Evolutionary conservation across 2,797 vertebrate species (phyloP).

Genomic region (Pelobates cultripes): DNA sequence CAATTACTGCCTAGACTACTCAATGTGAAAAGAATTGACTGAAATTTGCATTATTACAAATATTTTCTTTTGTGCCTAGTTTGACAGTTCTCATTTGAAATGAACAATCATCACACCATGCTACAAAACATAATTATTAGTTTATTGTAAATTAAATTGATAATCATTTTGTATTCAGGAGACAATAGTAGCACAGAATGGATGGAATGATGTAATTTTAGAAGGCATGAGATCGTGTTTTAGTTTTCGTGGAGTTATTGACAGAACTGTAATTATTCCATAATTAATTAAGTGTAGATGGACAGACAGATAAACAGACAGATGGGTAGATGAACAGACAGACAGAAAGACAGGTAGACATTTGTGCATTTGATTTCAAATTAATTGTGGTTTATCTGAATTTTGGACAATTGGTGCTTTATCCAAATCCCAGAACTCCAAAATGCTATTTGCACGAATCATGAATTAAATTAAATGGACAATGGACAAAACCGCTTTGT

Average conservation of each 20-base stretch:
- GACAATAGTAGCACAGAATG: neutral
- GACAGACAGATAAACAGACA: too few relatives aligned
- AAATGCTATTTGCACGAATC: too few relatives aligned
- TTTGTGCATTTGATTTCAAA: too few relatives aligned
- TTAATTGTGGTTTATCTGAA: too few relatives aligned
- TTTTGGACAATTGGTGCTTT: too few relatives aligned
- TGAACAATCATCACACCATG: neutral
- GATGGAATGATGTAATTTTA: neutral
- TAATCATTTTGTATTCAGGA: neutral
- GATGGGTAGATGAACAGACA: too few relatives aligned
- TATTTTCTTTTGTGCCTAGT: neutral
- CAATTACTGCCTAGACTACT: neutral
- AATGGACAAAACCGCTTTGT: too few relatives aligned
- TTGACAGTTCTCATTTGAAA: neutral
- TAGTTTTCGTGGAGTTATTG: neutral
- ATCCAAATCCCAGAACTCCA: too few relatives aligned
- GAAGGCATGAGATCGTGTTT: neutral
- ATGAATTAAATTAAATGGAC: too few relatives aligned
- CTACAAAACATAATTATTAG: neutral
- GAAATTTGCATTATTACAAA: neutral
- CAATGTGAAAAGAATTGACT: neutral
- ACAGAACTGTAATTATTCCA: too few relatives aligned
- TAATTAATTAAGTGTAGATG: too few relatives aligned
- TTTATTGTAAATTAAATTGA: neutral
- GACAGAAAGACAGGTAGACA: too few relatives aligned